Base-by-base conservation (phyloP, 1,140 invertebrate species). In the Kradibia gibbosae region DNA sequence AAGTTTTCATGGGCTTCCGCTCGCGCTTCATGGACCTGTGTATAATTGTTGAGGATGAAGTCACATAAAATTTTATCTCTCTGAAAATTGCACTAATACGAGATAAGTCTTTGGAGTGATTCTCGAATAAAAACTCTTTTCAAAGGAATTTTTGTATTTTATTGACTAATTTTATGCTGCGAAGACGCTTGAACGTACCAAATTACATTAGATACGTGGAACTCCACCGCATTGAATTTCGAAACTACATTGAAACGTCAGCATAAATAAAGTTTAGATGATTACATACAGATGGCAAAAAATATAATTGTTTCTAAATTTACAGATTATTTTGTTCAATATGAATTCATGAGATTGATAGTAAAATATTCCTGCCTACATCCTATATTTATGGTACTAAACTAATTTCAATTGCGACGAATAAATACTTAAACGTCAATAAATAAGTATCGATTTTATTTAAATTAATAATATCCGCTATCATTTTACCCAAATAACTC, bases 191-290 rank as follows among this genome's bases (percentile, higher is more conserved):
- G 25, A 36, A 28, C 17, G 25, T 70, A 50, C 76, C 50, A 34
- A 78, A 78, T 78, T 70, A 78, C 76, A 70, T 70, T 78, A 79
- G 67, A 79, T 34, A 57, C 77, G 53, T 20, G n/a, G 65, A 72
- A 55, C 34, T 31, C 11, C 17, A 17, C 15, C n/a, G 70, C 39
- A 50, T 80, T 80, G 78, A 80, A 80, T 80, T 80, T 80, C 78
- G 62, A 80, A 70, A 60, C 77, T 45, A 65, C 17, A 50, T 36
- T 55, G 28, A 34, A 57, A 48, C 50, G 82, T 81, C 76, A 83
- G 79, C 71, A 48, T 39, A 72, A 53, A 71, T 70, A 22, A 55
- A 71, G 67, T 67, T 67, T 15, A 45, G 2, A 62, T 62, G 67
- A 36, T 57, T 65, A 48, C n/a, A 31, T 62, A 28, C 1, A 76